These are phyloP conservation scores for Lonchura striata DNA, from an alignment of 2,113 vertebrate species.

Conservation along the genomic window DNA sequence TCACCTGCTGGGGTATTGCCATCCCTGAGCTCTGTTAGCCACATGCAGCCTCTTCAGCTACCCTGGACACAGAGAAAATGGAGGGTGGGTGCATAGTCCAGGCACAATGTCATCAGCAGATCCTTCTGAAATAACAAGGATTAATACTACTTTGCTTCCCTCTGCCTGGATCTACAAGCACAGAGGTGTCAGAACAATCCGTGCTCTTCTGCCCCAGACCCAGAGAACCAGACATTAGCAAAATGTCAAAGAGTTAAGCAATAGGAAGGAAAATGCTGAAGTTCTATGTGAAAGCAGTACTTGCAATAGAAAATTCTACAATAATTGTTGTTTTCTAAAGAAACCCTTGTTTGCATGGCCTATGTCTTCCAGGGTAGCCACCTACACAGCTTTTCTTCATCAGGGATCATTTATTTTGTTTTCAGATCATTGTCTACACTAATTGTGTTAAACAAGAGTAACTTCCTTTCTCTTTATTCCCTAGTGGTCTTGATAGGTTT, in stretches of 20 bases:
- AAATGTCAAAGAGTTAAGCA: not conserved
- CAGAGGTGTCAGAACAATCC: not conserved
- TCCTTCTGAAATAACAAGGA: not conserved
- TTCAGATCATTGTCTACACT: conserved; percentile 73
- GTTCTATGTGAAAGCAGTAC: not conserved
- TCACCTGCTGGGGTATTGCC: not conserved
- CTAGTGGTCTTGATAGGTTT: conserved; percentile 65
- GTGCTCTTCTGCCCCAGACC: not conserved
- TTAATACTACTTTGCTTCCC: not conserved
- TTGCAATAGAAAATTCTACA: conserved; percentile 25
- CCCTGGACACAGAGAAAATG: not conserved
- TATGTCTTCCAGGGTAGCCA: conserved; percentile 45
- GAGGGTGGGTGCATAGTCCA: not conserved
- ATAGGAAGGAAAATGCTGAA: not conserved
- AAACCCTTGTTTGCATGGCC: conserved; percentile 38
- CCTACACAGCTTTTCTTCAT: conserved; percentile 69
- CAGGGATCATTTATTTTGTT: conserved; percentile 70
- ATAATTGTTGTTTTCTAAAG: conserved; percentile 41
- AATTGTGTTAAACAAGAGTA: conserved; percentile 78
- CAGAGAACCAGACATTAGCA: not conserved
- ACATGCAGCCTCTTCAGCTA: not conserved
- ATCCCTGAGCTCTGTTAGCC: not conserved
- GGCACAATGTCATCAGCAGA: not conserved
- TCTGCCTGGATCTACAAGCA: not conserved
- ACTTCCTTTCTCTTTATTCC: conserved; percentile 77